Base-by-base conservation (phyloP, 2,113 vertebrate genomes). In the Bubo blakistoni region DNA sequence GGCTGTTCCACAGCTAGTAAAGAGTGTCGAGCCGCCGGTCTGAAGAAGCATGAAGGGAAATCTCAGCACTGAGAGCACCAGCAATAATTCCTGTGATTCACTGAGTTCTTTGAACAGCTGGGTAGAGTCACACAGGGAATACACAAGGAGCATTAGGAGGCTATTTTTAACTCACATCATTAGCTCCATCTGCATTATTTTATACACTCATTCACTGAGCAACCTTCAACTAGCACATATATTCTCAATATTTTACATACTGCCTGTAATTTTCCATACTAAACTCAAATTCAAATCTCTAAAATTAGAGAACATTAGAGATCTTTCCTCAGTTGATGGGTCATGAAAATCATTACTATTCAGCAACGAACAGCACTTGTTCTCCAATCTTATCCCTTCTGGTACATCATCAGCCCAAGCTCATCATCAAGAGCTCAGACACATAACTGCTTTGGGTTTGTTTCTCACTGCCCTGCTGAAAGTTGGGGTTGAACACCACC, bases 141-240 rank as follows among this genome's bases (percentile, higher is more conserved):
- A 91, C 65, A 81, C 0, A 2, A 92, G 83, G 42, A 94, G 44
- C 79, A 81, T 77, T 73, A 91, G 65, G n/a, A 78, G 20, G 80
- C 46, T 94, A 92, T 81, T 91, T 96, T 34, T 95, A 81, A 94
- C 42, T 91, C 51, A 19, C 46, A 70, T 89, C 89, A 88, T 92
- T 95, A 92, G 26, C 83, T 88, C 72, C 65, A 84, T 71, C 89
- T 89, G 88, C 91, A 96, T 92, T 95, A 86, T 84, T 94, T 92
- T 58, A 90, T 25, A 81, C 66, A 69, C 65, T 91, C 80, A 59
- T 91, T 67, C 84, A 74, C 83, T 51, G 55, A 91, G 30, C 29
- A 77, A 86, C 83, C 61, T 94, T 86, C 80, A 86, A 26, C 52
- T 71, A 87, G 86, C 30, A 58, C 27, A 78, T 17, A 63, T 25